Base-by-base conservation (phyloP, 1,140 invertebrate genomes). In the Magallana angulata region DNA sequence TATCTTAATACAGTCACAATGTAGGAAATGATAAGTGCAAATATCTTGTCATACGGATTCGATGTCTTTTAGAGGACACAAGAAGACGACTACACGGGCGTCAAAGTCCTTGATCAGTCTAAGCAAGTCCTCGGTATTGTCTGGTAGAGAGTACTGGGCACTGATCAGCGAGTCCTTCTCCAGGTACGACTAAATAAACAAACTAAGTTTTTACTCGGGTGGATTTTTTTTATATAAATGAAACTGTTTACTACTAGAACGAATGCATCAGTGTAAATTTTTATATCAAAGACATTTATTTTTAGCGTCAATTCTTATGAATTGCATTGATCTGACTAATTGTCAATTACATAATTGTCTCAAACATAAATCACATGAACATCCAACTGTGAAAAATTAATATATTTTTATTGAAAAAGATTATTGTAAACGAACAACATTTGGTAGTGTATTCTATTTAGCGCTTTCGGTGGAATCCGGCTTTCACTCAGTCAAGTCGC, bases 141-240 rank as follows among this genome's bases (percentile, higher is more conserved):
- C 60, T n/a, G n/a, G 60, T n/a, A 64, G 60, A n/a, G 60, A n/a
- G n/a, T 64, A 64, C 60, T 64, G 60, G 14, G 60, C 60, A 18
- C 60, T 64, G 60, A 64, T 64, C 60, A 64, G 60, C 1, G 16
- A n/a, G 60, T 64, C 60, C 16, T 14, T 64, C 7, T 64, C 16
- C 8, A 18, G 16, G 60, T n/a, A 64, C 16, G 60, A 64, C 60
- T 64, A 1, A 64, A 64, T n/a, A n/a, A n/a, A n/a, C n/a, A n/a
- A n/a, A n/a, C n/a, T n/a, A n/a, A n/a, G n/a, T n/a, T n/a, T n/a
- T n/a, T n/a, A n/a, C n/a, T n/a, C n/a, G n/a, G n/a, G n/a, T n/a
- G n/a, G 36, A 48, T 48, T 48, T 48, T 4, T 48, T 48, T 48
- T 2, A 4, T 2, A 48, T 48, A 48, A 48, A 48, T 48, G 36